Percentiles rank a stretch among this genome's conserved stretches.
Conservation (phyloP, 2,113 vertebrate species). For the Pandion haliaetus region DNA sequence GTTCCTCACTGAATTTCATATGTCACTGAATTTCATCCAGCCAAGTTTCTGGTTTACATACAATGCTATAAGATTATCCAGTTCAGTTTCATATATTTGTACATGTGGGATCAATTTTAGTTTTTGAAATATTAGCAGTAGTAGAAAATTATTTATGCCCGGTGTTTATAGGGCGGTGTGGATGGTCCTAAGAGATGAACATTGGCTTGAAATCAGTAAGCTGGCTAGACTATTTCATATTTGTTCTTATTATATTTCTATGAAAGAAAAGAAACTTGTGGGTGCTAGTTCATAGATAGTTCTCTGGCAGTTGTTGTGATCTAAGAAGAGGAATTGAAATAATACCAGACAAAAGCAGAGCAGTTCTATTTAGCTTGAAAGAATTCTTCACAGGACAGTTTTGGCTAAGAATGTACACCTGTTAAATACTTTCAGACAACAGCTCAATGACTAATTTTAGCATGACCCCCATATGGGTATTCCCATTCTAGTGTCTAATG, state of each 20-base stretch:
- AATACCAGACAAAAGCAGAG: background rate
- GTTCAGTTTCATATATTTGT: background rate
- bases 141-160: background rate
- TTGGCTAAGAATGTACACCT: background rate
- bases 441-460: conserved; percentile 1
- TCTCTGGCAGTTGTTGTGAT: background rate
- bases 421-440: conserved; percentile 6
- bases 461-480: background rate
- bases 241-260: background rate
- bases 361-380: background rate
- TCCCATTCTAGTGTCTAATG: background rate
- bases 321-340: background rate
- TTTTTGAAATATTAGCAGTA: background rate
- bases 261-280: background rate
- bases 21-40: background rate
- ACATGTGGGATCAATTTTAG: background rate
- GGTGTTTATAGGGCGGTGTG: background rate
- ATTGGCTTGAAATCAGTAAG: background rate
- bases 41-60: background rate
- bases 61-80: background rate
- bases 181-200: background rate
- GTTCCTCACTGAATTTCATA: background rate
- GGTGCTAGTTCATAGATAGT: background rate
- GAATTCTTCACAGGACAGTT: background rate
- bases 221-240: background rate